phyloP scores from a whole-genome alignment of 2,888 invertebrate genomes.

The Sarcophaga variegata region DNA sequence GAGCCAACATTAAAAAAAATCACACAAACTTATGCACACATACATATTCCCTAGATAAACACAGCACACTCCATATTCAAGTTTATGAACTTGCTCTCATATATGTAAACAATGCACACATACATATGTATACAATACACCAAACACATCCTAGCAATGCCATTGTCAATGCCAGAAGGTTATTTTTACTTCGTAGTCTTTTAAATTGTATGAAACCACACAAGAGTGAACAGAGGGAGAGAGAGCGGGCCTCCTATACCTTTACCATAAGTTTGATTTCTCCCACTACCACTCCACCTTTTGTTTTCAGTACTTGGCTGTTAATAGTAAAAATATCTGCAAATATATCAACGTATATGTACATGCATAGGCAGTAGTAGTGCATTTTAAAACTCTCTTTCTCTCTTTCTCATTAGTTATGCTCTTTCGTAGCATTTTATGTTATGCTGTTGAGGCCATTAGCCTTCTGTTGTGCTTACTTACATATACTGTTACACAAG shows the following conservation, averaged over 20 bases:
- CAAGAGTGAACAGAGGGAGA: background rate
- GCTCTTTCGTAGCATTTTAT: background rate
- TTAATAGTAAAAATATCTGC: too few relatives aligned
- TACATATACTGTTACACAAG: background rate
- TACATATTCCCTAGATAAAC: too few relatives aligned
- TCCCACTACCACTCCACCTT: background rate
- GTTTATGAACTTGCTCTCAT: background rate
- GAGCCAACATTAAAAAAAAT: conserved; percentile 58
- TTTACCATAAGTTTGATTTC: background rate
- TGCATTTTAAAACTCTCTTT: conserved; percentile 23
- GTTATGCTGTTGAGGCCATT: conserved; percentile 65
- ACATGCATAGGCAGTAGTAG: conserved; percentile 14
- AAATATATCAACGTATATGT: too few relatives aligned
- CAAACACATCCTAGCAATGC: conserved; percentile 66
- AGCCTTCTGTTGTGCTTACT: conserved; percentile 38
- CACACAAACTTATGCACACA: too few relatives aligned
- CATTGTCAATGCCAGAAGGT: conserved; percentile 72
- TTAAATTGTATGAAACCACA: conserved; percentile 6
- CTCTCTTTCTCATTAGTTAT: conserved; percentile 10
- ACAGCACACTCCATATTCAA: conserved; percentile 30
- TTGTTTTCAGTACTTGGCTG: too few relatives aligned
- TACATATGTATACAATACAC: conserved; percentile 3
- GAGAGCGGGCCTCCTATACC: background rate
- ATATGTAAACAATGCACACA: background rate
- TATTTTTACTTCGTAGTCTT: conserved; percentile 25